Evolutionary conservation across 2,797 vertebrate genomes (phyloP).

Genomic region (Ficedula albicollis): DNA sequence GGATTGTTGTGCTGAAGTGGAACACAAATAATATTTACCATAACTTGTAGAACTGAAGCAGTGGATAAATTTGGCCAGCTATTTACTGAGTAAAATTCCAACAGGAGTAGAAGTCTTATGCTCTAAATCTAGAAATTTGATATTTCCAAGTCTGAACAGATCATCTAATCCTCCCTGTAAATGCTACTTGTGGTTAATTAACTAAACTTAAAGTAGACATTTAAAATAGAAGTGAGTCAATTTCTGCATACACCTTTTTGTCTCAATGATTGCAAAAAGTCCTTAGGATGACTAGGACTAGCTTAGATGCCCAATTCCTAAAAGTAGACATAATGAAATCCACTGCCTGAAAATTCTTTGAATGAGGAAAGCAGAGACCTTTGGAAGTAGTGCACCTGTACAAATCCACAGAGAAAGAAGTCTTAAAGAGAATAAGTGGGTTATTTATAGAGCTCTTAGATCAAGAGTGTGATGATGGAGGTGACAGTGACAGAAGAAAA

Average conservation of each 20-base stretch:
- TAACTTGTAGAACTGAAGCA: not conserved
- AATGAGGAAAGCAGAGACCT: not conserved
- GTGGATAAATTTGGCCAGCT: not conserved
- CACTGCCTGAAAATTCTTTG: not conserved
- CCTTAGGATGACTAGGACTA: not conserved
- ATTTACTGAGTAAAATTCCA: not conserved
- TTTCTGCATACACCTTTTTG: not conserved
- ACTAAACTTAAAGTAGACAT: not conserved
- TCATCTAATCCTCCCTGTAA: not conserved
- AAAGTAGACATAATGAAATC: not conserved
- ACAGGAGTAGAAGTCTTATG: not conserved
- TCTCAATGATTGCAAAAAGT: not conserved
- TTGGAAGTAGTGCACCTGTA: not conserved
- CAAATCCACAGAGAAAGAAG: not conserved
- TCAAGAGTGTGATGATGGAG: not conserved
- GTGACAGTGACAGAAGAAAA: not conserved
- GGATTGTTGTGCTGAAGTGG: not conserved
- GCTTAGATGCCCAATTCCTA: not conserved
- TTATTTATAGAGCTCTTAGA: slow-evolving; percentile 10
- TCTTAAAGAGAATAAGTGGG: not conserved
- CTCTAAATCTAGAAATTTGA: not conserved
- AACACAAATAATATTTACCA: not conserved
- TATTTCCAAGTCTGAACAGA: not conserved
- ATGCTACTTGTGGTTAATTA: not conserved
- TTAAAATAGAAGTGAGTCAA: not conserved